phyloP scores from a whole-genome alignment of 37 sponge, comb jelly and placozoan genomes.

The Beroe ovata region DNA sequence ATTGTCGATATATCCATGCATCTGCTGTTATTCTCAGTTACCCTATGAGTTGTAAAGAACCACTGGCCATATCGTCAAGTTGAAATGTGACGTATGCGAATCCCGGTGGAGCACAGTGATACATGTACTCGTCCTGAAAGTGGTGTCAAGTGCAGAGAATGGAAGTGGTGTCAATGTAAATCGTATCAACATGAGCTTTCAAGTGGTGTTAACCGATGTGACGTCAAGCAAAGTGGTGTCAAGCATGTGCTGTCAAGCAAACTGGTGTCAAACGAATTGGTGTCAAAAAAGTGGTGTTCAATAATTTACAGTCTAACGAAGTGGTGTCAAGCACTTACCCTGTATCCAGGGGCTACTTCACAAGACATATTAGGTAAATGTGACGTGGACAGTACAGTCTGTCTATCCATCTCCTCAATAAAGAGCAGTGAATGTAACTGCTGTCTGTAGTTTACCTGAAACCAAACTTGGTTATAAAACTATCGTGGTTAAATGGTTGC shows the following conservation, averaged over 20 bases:
- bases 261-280: too few relatives aligned
- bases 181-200: too few relatives aligned
- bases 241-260: too few relatives aligned
- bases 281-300: too few relatives aligned
- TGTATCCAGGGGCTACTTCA: constrained; percentile 37
- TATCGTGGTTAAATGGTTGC: not conserved
- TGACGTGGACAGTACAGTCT: constrained; percentile 51
- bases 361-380: constrained; percentile 31
- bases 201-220: too few relatives aligned
- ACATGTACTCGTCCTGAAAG: constrained; percentile 59
- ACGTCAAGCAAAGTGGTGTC: too few relatives aligned
- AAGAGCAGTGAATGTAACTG: constrained; percentile 79
- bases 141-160: too few relatives aligned
- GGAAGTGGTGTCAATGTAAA: too few relatives aligned
- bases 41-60: constrained; percentile 18
- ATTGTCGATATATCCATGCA: too few relatives aligned
- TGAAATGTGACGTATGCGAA: constrained; percentile 54
- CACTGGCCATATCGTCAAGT: not conserved
- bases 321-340: too few relatives aligned
- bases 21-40: too few relatives aligned
- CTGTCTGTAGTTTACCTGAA: constrained; percentile 71
- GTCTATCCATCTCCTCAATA: constrained; percentile 79
- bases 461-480: not conserved
- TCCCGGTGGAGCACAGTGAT: constrained; percentile 42
- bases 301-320: too few relatives aligned